These are phyloP conservation scores for Operophtera brumata DNA, from an alignment of 2,888 invertebrate species.

Conservation along the genomic window DNA sequence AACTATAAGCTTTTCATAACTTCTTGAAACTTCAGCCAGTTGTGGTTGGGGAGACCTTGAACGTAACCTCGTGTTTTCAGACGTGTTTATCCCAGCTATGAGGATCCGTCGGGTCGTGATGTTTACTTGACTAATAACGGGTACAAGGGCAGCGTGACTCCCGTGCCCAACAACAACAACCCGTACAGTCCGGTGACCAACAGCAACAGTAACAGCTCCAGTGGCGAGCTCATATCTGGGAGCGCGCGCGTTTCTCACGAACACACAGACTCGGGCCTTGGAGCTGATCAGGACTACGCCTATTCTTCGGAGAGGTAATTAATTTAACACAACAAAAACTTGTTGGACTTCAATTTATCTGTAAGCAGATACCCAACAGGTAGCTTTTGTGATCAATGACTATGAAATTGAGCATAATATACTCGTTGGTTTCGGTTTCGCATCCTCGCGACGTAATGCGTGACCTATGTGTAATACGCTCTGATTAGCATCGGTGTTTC, in stretches of 20 bases:
- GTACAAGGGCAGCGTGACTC: slow-evolving; percentile 66
- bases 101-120: slow-evolving; percentile 60
- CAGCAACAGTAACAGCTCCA: slow-evolving; percentile 78
- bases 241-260: slow-evolving; percentile 84
- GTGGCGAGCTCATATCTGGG: slow-evolving; percentile 74
- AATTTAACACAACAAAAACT: not conserved
- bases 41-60: slow-evolving; percentile 35
- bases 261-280: slow-evolving; percentile 88
- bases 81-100: slow-evolving; percentile 69
- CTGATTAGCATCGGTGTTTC: slow-evolving; percentile 7
- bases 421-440: slow-evolving; percentile 17
- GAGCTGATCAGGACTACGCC: slow-evolving; percentile 88
- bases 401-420: not conserved
- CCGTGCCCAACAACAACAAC: slow-evolving; percentile 69
- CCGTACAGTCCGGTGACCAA: slow-evolving; percentile 76
- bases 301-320: slow-evolving; percentile 84
- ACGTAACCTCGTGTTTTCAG: slow-evolving; percentile 51
- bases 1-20: not conserved
- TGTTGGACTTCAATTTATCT: not conserved
- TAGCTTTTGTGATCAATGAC: not conserved
- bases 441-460: slow-evolving; percentile 15
- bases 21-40: slow-evolving; percentile 1
- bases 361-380: too few species aligned
- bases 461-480: slow-evolving; percentile 9
- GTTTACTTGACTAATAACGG: slow-evolving; percentile 73